These are phyloP conservation scores for Dendrolimus punctatus DNA, from an alignment of 1,140 invertebrate species.

Conservation along the genomic window DNA sequence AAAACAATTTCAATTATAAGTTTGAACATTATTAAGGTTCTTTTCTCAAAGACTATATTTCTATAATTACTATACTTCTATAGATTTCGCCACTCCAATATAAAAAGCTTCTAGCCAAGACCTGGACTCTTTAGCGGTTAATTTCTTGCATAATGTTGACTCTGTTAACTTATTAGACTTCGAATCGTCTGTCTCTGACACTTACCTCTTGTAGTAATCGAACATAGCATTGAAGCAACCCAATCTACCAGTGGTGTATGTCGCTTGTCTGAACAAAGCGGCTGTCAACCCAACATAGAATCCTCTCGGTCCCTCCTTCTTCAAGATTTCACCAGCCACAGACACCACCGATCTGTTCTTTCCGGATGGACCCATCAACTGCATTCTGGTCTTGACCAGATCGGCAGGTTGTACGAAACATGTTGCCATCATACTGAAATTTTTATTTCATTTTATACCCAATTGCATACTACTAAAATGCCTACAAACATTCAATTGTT, in stretches of 20 bases:
- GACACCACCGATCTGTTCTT: constrained; percentile 79
- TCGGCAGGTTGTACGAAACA: constrained; percentile 97
- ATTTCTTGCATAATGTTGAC: too few relatives aligned
- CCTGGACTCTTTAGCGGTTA: too few relatives aligned
- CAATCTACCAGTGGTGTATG: constrained; percentile 96
- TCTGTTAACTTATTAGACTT: too few relatives aligned
- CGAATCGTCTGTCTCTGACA: constrained; percentile 2
- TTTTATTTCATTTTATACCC: too few relatives aligned
- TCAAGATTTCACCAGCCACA: constrained; percentile 82
- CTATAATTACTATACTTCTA: too few relatives aligned
- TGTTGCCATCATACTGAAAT: constrained; percentile 94
- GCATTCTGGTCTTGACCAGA: constrained; percentile 98
- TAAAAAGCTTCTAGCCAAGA: too few relatives aligned
- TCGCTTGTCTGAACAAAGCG: constrained; percentile 93
- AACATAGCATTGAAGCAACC: constrained; percentile 95
- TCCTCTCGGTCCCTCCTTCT: constrained; percentile 90
- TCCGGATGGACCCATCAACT: constrained; percentile 78
- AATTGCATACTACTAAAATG: too few relatives aligned
- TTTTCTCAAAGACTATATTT: too few relatives aligned
- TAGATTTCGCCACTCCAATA: too few relatives aligned
- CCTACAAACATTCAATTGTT: too few relatives aligned
- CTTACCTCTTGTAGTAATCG: constrained; percentile 80
- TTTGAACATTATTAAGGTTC: too few relatives aligned
- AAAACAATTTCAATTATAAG: too few relatives aligned
- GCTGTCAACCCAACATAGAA: constrained; percentile 92